A percentile compares a stretch with the other conserved stretches of the same genome.
Conservation (phyloP, 2,888 invertebrate genomes). For the Embidobia sp. region DNA sequence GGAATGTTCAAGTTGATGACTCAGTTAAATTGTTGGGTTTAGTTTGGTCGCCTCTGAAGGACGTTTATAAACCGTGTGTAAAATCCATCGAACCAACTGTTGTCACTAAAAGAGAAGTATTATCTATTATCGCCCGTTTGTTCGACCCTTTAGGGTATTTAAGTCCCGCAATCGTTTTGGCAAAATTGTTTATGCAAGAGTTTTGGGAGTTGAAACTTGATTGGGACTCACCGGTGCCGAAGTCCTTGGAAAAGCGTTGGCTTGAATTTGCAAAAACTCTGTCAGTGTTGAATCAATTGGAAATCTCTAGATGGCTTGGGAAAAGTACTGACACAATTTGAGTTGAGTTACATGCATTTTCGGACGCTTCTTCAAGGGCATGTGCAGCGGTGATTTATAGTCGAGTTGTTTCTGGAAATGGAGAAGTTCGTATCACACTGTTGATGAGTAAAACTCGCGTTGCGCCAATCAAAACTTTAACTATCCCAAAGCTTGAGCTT, state of each 20-base stretch:
- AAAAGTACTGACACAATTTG: neutral
- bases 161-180: neutral
- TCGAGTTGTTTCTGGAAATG: neutral
- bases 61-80: neutral
- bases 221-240: too few species aligned
- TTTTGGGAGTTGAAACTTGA: neutral
- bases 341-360: neutral
- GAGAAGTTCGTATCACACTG: neutral
- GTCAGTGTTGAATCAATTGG: neutral
- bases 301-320: neutral
- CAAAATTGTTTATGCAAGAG: neutral
- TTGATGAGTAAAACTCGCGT: constrained; percentile 4
- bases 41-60: neutral
- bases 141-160: neutral
- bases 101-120: neutral
- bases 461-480: neutral
- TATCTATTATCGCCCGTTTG: neutral
- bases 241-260: neutral
- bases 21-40: neutral
- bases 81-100: too few species aligned
- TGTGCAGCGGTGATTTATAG: neutral
- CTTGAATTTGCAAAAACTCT: neutral
- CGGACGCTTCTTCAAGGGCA: neutral
- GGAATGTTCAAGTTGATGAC: too few species aligned
- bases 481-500: constrained; percentile 1